Percentiles rank a stretch among this genome's conserved stretches.
phyloP scores from a whole-genome alignment of 2,888 invertebrate species.

The Trissoscelio sp. region DNA sequence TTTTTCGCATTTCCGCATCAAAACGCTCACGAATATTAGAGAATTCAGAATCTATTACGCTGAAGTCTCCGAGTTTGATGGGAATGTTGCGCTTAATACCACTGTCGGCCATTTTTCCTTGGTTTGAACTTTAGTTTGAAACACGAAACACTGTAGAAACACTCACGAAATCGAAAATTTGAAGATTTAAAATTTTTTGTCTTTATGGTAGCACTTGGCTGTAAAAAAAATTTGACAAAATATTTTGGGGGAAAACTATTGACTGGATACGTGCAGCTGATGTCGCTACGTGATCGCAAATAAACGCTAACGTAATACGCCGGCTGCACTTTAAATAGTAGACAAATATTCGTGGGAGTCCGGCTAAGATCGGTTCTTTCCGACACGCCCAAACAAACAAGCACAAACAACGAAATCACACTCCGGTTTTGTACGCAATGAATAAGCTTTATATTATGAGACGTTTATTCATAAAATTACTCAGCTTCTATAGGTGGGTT shows the following conservation, averaged over 20 bases:
- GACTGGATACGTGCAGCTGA: slow-evolving; percentile 24
- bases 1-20: slow-evolving; percentile 98
- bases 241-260: not conserved
- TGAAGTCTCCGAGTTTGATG: slow-evolving; percentile 96
- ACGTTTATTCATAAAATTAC: slow-evolving; percentile 37
- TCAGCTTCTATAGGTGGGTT: slow-evolving; percentile 15
- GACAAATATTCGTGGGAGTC: slow-evolving; percentile 67
- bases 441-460: slow-evolving; percentile 24
- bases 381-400: slow-evolving; percentile 64
- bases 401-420: slow-evolving; percentile 39
- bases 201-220: slow-evolving; percentile 6
- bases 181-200: too few relatives aligned
- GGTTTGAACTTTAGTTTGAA: slow-evolving; percentile 28
- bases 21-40: slow-evolving; percentile 97
- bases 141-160: slow-evolving; percentile 46
- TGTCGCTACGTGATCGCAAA: slow-evolving; percentile 26
- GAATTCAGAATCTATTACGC: slow-evolving; percentile 98
- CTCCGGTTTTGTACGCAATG: slow-evolving; percentile 31
- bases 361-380: slow-evolving; percentile 53
- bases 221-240: not conserved
- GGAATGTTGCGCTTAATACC: slow-evolving; percentile 95
- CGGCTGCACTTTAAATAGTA: slow-evolving; percentile 81
- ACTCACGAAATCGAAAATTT: slow-evolving; percentile 20
- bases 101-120: slow-evolving; percentile 90
- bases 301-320: slow-evolving; percentile 70